Evolutionary conservation across 2,888 invertebrate genomes (phyloP).

Genomic region (Pheosia tremula): DNA sequence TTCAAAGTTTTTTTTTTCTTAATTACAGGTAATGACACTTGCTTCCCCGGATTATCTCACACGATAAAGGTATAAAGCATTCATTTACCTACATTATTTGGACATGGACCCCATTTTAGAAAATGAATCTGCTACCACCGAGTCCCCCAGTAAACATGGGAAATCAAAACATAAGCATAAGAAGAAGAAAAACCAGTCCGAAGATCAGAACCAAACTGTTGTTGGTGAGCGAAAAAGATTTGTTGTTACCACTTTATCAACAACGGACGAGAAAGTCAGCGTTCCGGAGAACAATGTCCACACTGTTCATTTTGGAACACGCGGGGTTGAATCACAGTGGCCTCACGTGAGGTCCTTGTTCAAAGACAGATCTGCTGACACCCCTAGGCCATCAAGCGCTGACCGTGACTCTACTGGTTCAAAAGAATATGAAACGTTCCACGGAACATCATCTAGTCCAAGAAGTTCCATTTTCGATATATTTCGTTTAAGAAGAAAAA

Average conservation of each 20-base stretch:
- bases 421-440: conserved; percentile 80
- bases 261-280: conserved; percentile 65
- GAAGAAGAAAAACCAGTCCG: conserved; percentile 67
- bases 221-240: conserved; percentile 76
- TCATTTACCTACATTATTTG: conserved; percentile 45
- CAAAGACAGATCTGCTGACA: conserved; percentile 67
- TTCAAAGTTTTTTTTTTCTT: conserved; percentile 37
- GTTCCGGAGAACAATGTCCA: conserved; percentile 71
- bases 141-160: conserved; percentile 69
- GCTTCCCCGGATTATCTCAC: conserved; percentile 62
- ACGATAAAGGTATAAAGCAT: conserved; percentile 57
- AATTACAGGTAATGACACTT: conserved; percentile 61
- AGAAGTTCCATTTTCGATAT: conserved; percentile 81
- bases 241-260: conserved; percentile 73
- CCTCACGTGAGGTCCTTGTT: conserved; percentile 77
- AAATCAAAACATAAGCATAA: conserved; percentile 75
- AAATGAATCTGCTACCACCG: conserved; percentile 76
- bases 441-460: conserved; percentile 79
- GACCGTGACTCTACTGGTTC: conserved; percentile 65
- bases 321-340: conserved; percentile 76
- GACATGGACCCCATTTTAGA: conserved; percentile 81
- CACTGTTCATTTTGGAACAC: conserved; percentile 80
- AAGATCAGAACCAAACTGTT: conserved; percentile 68
- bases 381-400: conserved; percentile 70
- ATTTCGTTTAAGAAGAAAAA: conserved; percentile 77